phyloP scores from a whole-genome alignment of 2,888 invertebrate genomes.

The Yponomeuta sedellus region DNA sequence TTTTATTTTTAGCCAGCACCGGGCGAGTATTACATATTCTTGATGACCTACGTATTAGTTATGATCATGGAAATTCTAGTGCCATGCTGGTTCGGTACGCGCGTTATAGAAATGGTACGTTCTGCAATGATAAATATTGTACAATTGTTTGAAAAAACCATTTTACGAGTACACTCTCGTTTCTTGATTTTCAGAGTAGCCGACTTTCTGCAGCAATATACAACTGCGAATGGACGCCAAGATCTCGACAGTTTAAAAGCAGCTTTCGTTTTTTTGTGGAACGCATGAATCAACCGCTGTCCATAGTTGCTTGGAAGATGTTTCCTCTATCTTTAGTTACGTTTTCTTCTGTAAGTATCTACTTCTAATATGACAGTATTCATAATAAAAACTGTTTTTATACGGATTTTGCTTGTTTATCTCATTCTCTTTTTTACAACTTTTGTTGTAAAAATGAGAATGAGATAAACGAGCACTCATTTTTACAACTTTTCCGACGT shows the following conservation, averaged over 20 bases:
- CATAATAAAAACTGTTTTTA: no score
- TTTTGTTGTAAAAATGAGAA: no score
- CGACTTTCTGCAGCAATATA: slow-evolving; percentile 43
- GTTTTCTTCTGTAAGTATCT: slow-evolving; percentile 50
- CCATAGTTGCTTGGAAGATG: slow-evolving; percentile 51
- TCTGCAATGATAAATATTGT: neutral
- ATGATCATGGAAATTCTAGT: slow-evolving; percentile 48
- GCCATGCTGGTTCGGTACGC: slow-evolving; percentile 54
- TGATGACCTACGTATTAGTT: slow-evolving; percentile 40
- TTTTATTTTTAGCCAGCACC: neutral
- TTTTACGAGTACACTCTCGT: no score
- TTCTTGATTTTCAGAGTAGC: slow-evolving; percentile 38
- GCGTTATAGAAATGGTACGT: slow-evolving; percentile 44
- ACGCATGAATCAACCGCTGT: slow-evolving; percentile 43
- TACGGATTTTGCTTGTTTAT: no score
- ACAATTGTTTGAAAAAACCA: neutral
- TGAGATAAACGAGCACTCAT: no score
- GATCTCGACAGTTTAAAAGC: slow-evolving; percentile 44
- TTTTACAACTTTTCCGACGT: no score
- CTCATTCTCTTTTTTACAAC: no score
- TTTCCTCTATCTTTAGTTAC: slow-evolving; percentile 49
- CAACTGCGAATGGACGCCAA: slow-evolving; percentile 47
- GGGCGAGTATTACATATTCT: slow-evolving; percentile 41
- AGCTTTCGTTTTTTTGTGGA: slow-evolving; percentile 48
- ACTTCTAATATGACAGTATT: no score